Base-by-base conservation (phyloP, 37 sponge, comb jelly and placozoan genomes). In the Aplysina aerophoba region DNA sequence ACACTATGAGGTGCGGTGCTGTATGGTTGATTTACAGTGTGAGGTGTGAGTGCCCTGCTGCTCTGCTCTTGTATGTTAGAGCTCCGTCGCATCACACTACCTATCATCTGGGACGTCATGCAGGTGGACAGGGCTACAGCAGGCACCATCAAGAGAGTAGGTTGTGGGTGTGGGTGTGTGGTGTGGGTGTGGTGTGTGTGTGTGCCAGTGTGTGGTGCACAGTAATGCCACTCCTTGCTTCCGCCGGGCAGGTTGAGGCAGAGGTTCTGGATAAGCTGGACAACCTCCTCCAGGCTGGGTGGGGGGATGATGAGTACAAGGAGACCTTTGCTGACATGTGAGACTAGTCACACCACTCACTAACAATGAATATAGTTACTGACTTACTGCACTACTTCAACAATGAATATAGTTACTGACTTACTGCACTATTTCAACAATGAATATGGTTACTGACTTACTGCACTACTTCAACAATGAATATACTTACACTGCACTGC, bases 241-340 rank as follows among this genome's bases (percentile, higher is more conserved):
- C 24, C 41, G 71, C 13, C 28, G 71, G 2, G 6, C 33, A 91
- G 91, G 89, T 92, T 1, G 93, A 92, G 54, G 85, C 87, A 0
- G 87, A 86, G 61, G 67, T 92, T 30, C 83, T 89, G 85, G 93
- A 88, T 27, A 89, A 92, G 66, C 82, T 92, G 80, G 93, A 92
- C 73, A 72, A 79, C 72, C 89, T 92, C 21, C 54, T 92, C 4
- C 39, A 33, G 41, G 28, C 56, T 24, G 93, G 93, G 0, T 65
- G 62, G 8, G 93, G 93, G 22, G 93, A 92, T 41, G 93, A 86
- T 50, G 93, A 85, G 71, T 92, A 92, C 81, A 88, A 77, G 55
- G 89, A 92, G 34, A 37, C 86, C 66, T 92, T 92, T 59, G 50
- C 40, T 37, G 82, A 88, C 13, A 85, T 88, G 92, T 92, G 65